Evolutionary conservation across 1,140 invertebrate species (phyloP), one percentile per base, ranked within the genome.

Genomic region (Sesamia nonagrioides): DNA sequence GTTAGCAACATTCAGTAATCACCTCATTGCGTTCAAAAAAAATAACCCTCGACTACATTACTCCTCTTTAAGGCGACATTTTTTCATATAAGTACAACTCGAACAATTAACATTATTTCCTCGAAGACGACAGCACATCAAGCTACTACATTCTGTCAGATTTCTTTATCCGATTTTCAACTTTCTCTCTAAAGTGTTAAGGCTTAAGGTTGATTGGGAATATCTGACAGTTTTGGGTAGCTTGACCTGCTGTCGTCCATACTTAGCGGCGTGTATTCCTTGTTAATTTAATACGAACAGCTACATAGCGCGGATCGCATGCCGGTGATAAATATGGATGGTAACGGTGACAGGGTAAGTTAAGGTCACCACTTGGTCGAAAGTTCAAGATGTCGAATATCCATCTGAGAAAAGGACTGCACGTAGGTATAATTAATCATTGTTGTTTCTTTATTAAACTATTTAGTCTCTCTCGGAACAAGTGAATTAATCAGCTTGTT

Each of bases 301-400:
- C 56, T 3, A 21, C 35, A 61, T 56, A 75, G 56, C 42, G 7
- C 37, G 40, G n/a, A 0, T 21, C 37, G 71, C 2, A 52, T 21
- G 35, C 27, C 37, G 15, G 73, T 75, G 58, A 75, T 75, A 75
- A 75, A 75, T 75, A 75, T 45, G 58, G 45, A 75, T 27, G 21
- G 42, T 75, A 63, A 75, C 37, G 56, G 72, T 61, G 72, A 75
- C 73, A 75, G 40, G 35, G 63, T 63, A 61, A 75, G 58, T 63
- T 75, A 75, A 75, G 73, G 73, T 63, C 73, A 21, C 40, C 13
- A n/a, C 56, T 60, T 75, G 73, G 58, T 75, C 73, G 63, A 75
- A 63, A 75, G 73, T 63, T 75, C 73, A 75, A 75, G 63, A 75
- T 75, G 73, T 75, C 73, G 58, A 75, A 75, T 75, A 37, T 50